A percentile compares a stretch with the other conserved stretches of the same genome.
phyloP scores from a whole-genome alignment of 92 coral and sea anemone species.

The Zoanthus solanderi region DNA sequence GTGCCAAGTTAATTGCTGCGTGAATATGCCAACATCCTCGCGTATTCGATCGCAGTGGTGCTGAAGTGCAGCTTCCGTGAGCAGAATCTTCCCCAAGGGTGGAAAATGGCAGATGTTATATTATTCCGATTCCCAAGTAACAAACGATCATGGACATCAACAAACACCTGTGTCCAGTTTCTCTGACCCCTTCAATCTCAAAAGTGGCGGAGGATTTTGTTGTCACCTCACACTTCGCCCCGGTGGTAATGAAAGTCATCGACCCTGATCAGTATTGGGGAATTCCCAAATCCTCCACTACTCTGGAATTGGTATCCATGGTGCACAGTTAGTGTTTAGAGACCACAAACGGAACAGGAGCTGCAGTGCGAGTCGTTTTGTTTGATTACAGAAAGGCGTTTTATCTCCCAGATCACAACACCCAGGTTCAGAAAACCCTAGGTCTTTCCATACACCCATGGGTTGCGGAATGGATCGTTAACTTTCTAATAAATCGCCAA shows the following conservation, averaged over 20 bases:
- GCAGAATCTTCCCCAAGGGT: not conserved
- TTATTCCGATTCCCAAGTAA: not conserved
- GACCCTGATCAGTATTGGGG: not conserved
- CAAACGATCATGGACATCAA: not conserved
- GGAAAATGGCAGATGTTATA: constrained; percentile 4
- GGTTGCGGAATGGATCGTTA: not conserved
- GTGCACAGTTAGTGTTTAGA: not conserved
- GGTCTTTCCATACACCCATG: not conserved
- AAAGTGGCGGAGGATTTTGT: not conserved
- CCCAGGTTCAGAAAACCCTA: not conserved
- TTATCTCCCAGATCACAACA: not conserved
- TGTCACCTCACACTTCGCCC: constrained; percentile 15
- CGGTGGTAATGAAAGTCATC: not conserved
- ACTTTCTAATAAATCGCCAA: not conserved
- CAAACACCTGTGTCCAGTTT: constrained; percentile 25
- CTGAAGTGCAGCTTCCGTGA: not conserved
- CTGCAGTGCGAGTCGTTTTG: not conserved
- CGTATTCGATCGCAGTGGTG: constrained; percentile 17
- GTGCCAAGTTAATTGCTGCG: constrained; percentile 43
- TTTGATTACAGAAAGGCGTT: constrained; percentile 3
- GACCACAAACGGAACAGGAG: not conserved
- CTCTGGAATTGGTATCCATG: not conserved
- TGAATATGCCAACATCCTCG: constrained; percentile 39
- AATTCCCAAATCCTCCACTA: not conserved
- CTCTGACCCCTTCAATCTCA: constrained; percentile 1